Conservation (phyloP, 2,888 invertebrate species). For the Agrochola macilenta region DNA sequence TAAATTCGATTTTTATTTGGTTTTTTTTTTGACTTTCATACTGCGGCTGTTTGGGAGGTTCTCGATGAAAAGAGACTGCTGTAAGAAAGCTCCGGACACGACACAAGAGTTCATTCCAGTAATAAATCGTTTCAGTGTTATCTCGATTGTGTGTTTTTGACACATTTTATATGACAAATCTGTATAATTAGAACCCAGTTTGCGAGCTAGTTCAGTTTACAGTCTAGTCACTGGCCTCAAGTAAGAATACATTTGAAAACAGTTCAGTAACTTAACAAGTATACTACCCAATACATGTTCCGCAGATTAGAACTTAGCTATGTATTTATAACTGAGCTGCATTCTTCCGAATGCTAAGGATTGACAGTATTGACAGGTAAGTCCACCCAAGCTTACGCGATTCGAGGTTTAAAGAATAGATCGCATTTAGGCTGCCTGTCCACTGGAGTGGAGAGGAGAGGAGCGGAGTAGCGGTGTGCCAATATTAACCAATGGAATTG, state of each 20-base stretch:
- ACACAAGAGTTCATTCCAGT: background rate
- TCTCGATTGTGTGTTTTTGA: background rate
- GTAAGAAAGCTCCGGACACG: background rate
- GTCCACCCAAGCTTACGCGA: background rate
- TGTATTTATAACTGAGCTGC: background rate
- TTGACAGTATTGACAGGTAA: background rate
- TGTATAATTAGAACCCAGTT: background rate
- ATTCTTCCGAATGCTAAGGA: background rate
- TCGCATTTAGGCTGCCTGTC: too few species aligned
- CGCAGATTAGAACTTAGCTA: too few species aligned
- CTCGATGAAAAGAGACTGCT: background rate
- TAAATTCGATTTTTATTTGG: constrained; percentile 38
- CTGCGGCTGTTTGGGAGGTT: background rate
- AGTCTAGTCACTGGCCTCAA: background rate
- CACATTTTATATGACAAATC: background rate
- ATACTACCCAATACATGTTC: too few species aligned
- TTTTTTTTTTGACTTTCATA: constrained; percentile 17
- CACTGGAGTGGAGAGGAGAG: too few species aligned
- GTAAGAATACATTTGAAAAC: background rate
- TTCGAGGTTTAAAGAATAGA: background rate
- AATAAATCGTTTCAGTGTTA: background rate
- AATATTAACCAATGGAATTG: too few species aligned
- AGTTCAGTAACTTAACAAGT: background rate
- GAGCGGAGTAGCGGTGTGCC: too few species aligned
- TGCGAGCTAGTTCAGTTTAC: background rate